Conservation (phyloP, 1,140 invertebrate species). For the Drosophila pallidifrons region DNA sequence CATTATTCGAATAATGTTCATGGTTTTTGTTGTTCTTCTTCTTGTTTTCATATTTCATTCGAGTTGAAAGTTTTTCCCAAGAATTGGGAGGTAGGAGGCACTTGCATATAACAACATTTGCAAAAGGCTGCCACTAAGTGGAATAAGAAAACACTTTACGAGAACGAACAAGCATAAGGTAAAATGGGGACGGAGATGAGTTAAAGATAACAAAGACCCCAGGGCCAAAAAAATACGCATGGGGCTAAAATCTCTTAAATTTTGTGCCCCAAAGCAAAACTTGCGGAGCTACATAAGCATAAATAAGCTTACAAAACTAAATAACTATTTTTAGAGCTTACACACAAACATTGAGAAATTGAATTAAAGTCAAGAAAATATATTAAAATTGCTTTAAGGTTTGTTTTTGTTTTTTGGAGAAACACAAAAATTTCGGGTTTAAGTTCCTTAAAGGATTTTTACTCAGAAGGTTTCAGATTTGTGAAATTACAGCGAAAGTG, state of each 20-base stretch:
- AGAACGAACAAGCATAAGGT: neutral
- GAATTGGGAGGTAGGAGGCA: constrained; percentile 1
- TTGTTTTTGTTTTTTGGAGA: neutral
- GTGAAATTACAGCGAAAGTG: neutral
- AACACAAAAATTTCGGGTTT: no score
- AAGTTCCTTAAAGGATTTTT: neutral
- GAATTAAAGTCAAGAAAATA: neutral
- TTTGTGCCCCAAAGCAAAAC: constrained; percentile 12
- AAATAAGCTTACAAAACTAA: neutral
- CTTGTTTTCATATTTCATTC: neutral
- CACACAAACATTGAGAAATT: neutral
- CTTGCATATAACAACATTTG: constrained; percentile 51
- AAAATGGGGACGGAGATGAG: neutral
- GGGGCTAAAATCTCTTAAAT: constrained; percentile 6
- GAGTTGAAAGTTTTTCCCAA: constrained; percentile 9
- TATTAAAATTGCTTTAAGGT: neutral
- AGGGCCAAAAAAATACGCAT: constrained; percentile 16
- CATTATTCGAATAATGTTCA: no score
- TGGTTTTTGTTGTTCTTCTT: neutral
- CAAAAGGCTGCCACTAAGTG: constrained; percentile 31
- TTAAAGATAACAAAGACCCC: constrained; percentile 38
- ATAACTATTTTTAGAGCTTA: neutral
- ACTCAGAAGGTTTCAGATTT: neutral
- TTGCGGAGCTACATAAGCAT: neutral
- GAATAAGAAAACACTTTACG: constrained; percentile 21